Evolutionary conservation across 2,888 invertebrate genomes (phyloP).

Genomic region (Seira ritae): DNA sequence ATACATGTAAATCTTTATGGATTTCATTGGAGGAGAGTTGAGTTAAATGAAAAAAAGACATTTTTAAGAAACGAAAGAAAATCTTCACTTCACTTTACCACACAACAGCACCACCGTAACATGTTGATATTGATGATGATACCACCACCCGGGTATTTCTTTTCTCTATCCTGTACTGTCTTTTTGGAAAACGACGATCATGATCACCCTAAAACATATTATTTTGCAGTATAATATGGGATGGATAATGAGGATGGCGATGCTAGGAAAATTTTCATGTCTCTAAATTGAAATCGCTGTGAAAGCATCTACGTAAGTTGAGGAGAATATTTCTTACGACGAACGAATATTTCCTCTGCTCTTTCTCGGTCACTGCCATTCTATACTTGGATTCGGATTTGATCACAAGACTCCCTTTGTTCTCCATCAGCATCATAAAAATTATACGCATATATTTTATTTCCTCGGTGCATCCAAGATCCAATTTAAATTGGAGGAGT

Average conservation of each 20-base stretch:
- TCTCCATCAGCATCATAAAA: slow-evolving; percentile 16
- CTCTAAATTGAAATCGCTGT: neutral
- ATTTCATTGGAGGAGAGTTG: too few relatives aligned
- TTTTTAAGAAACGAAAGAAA: too few relatives aligned
- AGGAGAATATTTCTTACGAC: too few relatives aligned
- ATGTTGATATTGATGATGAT: too few relatives aligned
- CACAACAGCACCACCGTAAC: neutral
- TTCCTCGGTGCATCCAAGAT: too few relatives aligned
- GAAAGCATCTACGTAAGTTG: neutral
- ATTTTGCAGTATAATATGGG: neutral
- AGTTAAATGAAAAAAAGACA: too few relatives aligned
- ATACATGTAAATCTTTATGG: too few relatives aligned
- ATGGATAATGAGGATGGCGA: slow-evolving; percentile 14
- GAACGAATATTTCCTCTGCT: slow-evolving; percentile 41
- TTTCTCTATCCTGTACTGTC: too few relatives aligned
- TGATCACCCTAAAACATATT: neutral
- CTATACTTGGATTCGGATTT: slow-evolving; percentile 44
- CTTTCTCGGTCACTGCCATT: slow-evolving; percentile 56
- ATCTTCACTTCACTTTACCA: neutral
- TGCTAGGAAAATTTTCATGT: slow-evolving; percentile 31
- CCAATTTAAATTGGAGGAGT: too few relatives aligned
- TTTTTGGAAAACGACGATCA: neutral
- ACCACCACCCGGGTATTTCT: too few relatives aligned
- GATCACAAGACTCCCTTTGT: slow-evolving; percentile 51
- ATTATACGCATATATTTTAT: neutral